Conservation (phyloP, 1,140 invertebrate genomes). For the Ganaspis sp. region DNA sequence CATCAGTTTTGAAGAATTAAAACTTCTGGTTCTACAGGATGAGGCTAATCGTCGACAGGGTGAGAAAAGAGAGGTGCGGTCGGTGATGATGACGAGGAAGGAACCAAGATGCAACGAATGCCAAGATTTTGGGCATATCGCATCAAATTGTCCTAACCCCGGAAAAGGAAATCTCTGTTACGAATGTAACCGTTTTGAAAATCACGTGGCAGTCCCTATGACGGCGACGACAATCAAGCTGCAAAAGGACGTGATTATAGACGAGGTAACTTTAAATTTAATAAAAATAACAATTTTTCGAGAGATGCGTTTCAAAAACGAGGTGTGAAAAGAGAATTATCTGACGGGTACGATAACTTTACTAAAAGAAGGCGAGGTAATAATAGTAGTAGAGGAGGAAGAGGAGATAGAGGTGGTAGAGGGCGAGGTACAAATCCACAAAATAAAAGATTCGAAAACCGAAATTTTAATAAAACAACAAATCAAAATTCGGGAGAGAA, state of each 20-base stretch:
- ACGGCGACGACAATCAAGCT: no score
- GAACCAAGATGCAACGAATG: conserved; percentile 34
- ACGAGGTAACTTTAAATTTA: background rate
- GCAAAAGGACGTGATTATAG: background rate
- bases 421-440: background rate
- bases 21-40: conserved; percentile 36
- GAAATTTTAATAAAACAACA: background rate
- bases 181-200: no score
- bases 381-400: background rate
- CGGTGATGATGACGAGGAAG: no score
- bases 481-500: background rate
- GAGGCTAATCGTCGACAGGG: conserved; percentile 33
- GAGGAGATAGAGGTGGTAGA: no score
- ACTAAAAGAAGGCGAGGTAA: background rate
- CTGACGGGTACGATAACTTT: background rate
- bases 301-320: background rate
- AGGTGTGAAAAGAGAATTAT: background rate
- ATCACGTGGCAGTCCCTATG: background rate
- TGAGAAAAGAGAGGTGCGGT: background rate
- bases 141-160: conserved; percentile 15
- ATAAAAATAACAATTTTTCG: background rate
- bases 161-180: background rate
- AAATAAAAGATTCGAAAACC: background rate
- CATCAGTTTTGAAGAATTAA: conserved; percentile 38
- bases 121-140: conserved; percentile 21